Percentiles rank a stretch among this genome's conserved stretches.
phyloP scores from a whole-genome alignment of 2,888 invertebrate species.

The Drosophila pegasa region DNA sequence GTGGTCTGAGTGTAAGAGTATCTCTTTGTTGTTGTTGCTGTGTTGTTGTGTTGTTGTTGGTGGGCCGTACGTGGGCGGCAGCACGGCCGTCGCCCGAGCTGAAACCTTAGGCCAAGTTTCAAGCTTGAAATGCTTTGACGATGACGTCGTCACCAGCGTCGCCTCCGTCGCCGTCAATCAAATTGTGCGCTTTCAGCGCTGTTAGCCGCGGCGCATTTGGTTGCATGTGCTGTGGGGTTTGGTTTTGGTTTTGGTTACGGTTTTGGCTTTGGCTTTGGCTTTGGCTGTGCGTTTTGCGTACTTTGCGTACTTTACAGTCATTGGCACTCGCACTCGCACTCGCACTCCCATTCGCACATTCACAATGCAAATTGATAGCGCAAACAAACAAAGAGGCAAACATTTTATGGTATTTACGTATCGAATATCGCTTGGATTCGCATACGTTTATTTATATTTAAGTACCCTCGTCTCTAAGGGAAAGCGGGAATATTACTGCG shows the following conservation, averaged over 20 bases:
- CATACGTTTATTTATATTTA: constrained; percentile 51
- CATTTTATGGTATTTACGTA: constrained; percentile 66
- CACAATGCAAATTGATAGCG: constrained; percentile 71
- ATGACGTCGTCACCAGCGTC: constrained; percentile 69
- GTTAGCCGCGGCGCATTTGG: constrained; percentile 49
- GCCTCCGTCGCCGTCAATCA: constrained; percentile 66
- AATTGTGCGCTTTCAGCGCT: constrained; percentile 52
- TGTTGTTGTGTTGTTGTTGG: constrained; percentile 42
- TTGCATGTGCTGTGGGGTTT: constrained; percentile 61
- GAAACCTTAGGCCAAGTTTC: constrained; percentile 69
- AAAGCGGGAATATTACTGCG: not conserved
- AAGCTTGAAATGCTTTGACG: constrained; percentile 70
- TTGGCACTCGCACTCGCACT: constrained; percentile 19
- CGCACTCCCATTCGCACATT: constrained; percentile 37
- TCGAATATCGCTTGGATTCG: constrained; percentile 61
- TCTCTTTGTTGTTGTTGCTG: constrained; percentile 46
- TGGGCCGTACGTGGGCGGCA: constrained; percentile 70
- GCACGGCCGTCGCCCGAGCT: constrained; percentile 37
- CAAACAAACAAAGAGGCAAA: constrained; percentile 71
- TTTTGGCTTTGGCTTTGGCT: constrained; percentile 17
- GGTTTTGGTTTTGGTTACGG: constrained; percentile 25
- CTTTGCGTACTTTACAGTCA: constrained; percentile 13
- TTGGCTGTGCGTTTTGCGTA: constrained; percentile 26
- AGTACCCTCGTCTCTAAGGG: constrained; percentile 4
- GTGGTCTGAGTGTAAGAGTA: constrained; percentile 67